These are phyloP conservation scores for Zaprionus camerounensis DNA, from an alignment of 1,140 invertebrate genomes.

Conservation along the genomic window DNA sequence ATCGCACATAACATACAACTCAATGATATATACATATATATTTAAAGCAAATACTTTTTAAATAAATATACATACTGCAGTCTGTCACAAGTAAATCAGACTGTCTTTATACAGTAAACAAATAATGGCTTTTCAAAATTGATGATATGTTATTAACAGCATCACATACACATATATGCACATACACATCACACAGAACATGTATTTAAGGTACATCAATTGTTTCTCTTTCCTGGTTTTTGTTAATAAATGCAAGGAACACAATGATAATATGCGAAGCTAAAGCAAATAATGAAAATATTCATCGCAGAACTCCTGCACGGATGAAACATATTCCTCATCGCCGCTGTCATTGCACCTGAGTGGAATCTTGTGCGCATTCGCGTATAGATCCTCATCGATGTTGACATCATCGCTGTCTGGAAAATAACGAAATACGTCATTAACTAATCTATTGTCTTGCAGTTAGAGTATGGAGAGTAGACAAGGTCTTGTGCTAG, in stretches of 20 bases:
- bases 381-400: conserved; percentile 75
- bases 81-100: conserved; percentile 36
- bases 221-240: conserved; percentile 8
- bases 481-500: background rate
- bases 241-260: conserved; percentile 55
- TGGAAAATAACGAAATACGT: conserved; percentile 16
- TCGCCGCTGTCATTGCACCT: conserved; percentile 61
- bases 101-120: conserved; percentile 37
- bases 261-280: conserved; percentile 16
- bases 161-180: background rate
- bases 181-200: background rate
- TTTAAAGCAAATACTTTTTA: conserved; percentile 68
- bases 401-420: conserved; percentile 62
- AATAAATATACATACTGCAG: conserved; percentile 59
- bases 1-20: conserved; percentile 37
- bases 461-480: background rate
- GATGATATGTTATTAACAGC: background rate
- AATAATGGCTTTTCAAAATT: conserved; percentile 16
- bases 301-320: conserved; percentile 77
- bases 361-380: conserved; percentile 76
- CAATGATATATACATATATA: conserved; percentile 60
- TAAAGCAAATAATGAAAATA: conserved; percentile 76
- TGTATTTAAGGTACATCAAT: conserved; percentile 24
- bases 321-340: conserved; percentile 53
- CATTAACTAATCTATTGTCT: background rate